These are phyloP conservation scores for Heptranchias perlo DNA, from an alignment of 2,113 vertebrate genomes.

Conservation along the genomic window DNA sequence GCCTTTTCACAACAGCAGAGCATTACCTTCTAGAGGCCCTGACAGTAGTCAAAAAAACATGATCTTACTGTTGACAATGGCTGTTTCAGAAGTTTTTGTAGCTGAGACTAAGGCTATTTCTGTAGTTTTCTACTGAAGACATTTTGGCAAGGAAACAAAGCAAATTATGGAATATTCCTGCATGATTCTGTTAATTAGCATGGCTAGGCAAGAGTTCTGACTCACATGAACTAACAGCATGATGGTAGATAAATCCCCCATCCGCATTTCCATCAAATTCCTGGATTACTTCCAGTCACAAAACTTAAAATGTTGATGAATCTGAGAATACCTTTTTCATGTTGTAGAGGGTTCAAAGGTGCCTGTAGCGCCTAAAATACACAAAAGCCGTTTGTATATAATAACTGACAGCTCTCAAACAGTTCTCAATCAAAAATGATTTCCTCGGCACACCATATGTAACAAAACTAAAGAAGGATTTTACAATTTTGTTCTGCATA, in stretches of 20 bases:
- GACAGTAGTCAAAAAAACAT: neutral
- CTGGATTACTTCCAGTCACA: neutral
- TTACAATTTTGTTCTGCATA: slow-evolving; percentile 26
- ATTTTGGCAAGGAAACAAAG: too few species aligned
- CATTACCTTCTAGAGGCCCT: neutral
- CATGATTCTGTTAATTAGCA: too few species aligned
- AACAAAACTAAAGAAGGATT: neutral
- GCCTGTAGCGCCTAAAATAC: neutral
- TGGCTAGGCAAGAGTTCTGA: too few species aligned
- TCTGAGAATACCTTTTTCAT: neutral
- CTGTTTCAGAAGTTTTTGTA: neutral
- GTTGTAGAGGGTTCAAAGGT: neutral
- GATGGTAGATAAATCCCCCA: neutral
- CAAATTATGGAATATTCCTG: too few species aligned
- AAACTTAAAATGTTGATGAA: neutral
- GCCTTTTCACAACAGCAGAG: too few species aligned
- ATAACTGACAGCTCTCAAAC: too few species aligned
- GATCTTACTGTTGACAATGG: neutral
- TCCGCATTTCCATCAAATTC: neutral
- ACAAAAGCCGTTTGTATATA: too few species aligned
- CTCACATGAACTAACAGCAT: too few species aligned
- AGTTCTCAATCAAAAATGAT: neutral
- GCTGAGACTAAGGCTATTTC: neutral
- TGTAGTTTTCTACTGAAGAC: neutral
- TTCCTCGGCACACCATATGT: neutral